Base-by-base conservation (phyloP, 2,888 invertebrate genomes). In the Aspidiotus rigidus region DNA sequence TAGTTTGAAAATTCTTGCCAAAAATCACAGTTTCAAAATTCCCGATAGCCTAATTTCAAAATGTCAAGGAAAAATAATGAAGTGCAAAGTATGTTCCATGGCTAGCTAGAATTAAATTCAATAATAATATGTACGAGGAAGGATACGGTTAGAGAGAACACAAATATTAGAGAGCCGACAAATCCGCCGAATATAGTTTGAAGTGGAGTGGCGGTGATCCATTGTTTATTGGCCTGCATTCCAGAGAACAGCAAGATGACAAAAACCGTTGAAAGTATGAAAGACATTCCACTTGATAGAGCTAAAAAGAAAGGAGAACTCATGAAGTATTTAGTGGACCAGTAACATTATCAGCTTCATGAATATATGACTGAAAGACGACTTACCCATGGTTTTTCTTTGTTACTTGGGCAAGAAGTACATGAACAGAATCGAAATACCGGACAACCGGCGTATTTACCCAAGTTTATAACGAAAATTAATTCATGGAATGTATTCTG, bases 171-270 rank as follows among this genome's bases (percentile, higher is more conserved):
- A 0, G 94, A 92, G 69, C 93, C 93, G 54, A 93, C 79, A 75
- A 89, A 91, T 73, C 96, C 96, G 73, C 93, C 94, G 71, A 94
- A 81, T 76, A 96, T 85, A 13, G 92, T 94, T 74, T 89, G 86
- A 49, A 90, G 78, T 75, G 93, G 93, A 2, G 90, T 86, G 40
- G 87, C 86, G 62, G 86, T 84, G 69, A 96, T 80, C 82, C 89
- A 85, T 15, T 85, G 84, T 76, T 87, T 88, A 77, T 92, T 93
- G 82, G 94, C 89, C 80, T 95, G 94, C 88, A 96, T 90, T 67
- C 89, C 89, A 74, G 92, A 93, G 80, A 95, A 93, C 75, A 93
- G 81, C 9, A 94, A 81, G 44, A 94, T 83, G 9, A 90, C 85
- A 74, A 93, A 79, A 74, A 93, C 88, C 53, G 87, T 84, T 0